Percentiles rank a stretch among this genome's conserved stretches.
Conservation (phyloP, 1,140 invertebrate species). For the Ditylenchus dipsaci region DNA sequence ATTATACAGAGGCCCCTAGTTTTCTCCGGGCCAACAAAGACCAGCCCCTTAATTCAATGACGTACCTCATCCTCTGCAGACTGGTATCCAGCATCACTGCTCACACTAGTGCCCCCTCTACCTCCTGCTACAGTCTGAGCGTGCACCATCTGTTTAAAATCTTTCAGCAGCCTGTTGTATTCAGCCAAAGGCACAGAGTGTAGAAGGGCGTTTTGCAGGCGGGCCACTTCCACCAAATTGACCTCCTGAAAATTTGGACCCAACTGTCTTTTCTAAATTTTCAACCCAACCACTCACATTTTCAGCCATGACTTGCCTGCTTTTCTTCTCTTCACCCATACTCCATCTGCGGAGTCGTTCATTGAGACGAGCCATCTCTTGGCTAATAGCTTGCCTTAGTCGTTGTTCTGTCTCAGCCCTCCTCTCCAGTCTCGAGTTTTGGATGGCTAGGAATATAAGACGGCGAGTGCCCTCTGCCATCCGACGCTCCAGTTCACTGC, state of each 20-base stretch:
- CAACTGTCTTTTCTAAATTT: not conserved
- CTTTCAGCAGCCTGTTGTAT: conserved; percentile 29
- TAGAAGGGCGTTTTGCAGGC: conserved; percentile 38
- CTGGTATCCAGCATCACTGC: conserved; percentile 22
- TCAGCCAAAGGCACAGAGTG: conserved; percentile 43
- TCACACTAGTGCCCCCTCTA: not conserved
- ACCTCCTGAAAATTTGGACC: conserved; percentile 26
- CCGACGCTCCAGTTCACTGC: conserved; percentile 39
- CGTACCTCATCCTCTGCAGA: conserved; percentile 12
- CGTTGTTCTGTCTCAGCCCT: conserved; percentile 14
- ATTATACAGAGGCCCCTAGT: too few relatives aligned
- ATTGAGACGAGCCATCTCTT: conserved; percentile 13
- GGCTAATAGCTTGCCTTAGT: conserved; percentile 17
- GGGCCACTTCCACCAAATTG: conserved; percentile 37
- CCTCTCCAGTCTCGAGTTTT: conserved; percentile 27
- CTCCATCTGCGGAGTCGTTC: conserved; percentile 8
- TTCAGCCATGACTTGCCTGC: not conserved
- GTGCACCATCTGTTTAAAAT: conserved; percentile 37
- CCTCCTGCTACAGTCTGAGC: conserved; percentile 2
- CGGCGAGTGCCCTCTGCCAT: conserved; percentile 44
- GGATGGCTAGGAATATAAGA: conserved; percentile 37
- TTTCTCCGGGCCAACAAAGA: too few relatives aligned
- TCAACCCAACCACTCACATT: not conserved
- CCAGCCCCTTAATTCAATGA: too few relatives aligned
- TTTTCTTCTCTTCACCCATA: conserved; percentile 13